Base-by-base conservation (phyloP, 2,113 vertebrate species). In the Forbesichthys agassizii region DNA sequence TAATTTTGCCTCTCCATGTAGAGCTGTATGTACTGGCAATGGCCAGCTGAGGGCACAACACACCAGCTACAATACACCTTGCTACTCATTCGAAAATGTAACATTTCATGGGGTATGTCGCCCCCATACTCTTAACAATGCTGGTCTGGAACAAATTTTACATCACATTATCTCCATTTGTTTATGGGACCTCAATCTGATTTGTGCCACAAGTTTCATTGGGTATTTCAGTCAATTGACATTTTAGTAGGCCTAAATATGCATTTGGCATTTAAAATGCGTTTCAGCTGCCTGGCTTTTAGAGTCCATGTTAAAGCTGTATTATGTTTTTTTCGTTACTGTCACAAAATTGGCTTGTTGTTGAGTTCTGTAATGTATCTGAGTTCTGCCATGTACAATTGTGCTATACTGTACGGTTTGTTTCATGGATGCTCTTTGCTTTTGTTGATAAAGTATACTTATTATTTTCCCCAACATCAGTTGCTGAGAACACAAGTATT, bases 1-100 rank as follows among this genome's bases (percentile, higher is more conserved):
- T 9, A 12, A 55, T n/a, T 20, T 33, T 11, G 20, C 9, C 9
- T 20, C 20, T 20, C 20, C 20, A 20, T 68, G 1, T 64, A 36
- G 46, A 5, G 20, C 8, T 73, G 62, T 13, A 74, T 33, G 66
- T 47, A n/a, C 36, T 36, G 4, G 11, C 52, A 47, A 16, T 3
- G 18, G 33, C 73, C 89, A 87, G 60, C 54, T 5, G 84, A 69
- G 80, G 87, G 77, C 63, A 36, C 61, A 42, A 51, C 5, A 52
- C 11, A 8, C 33, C 55, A 33, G 36, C 16, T 16, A 16, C 16
- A 16, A 16, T 16, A 16, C 16, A 16, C 16, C 16, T 16, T 47
- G 27, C 10, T 33, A 33, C 27, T 27, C 27, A 27, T 27, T 3
- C 2, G 27, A 27, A 27, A 27, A 27, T 27, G 27, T 27, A 27